phyloP scores from a whole-genome alignment of 2,113 vertebrate species.

The Macquaria australasica region DNA sequence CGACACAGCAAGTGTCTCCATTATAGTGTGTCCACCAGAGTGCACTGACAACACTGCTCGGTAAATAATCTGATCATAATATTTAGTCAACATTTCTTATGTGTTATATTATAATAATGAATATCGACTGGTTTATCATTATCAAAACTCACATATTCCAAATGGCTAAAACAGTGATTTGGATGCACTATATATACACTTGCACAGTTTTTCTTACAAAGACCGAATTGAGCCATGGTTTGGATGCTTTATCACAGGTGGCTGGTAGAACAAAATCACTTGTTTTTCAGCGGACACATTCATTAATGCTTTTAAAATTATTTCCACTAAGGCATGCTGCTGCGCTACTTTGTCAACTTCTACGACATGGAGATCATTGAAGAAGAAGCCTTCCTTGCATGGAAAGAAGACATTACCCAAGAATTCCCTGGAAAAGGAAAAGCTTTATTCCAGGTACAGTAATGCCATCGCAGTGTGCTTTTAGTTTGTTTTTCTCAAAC shows the following conservation, averaged over 20 bases:
- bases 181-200: too few relatives aligned
- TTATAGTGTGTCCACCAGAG: not conserved
- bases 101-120: too few relatives aligned
- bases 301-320: not conserved
- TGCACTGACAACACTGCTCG: not conserved
- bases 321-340: constrained; percentile 91
- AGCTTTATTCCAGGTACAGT: constrained; percentile 97
- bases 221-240: not conserved
- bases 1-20: too few relatives aligned
- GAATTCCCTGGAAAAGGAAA: constrained; percentile 99
- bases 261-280: not conserved
- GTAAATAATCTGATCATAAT: too few relatives aligned
- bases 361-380: constrained; percentile 99
- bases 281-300: not conserved
- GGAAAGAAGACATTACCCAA: constrained; percentile 99
- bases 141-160: too few relatives aligned
- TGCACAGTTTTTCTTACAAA: too few relatives aligned
- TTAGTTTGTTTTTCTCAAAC: not conserved
- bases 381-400: constrained; percentile 99
- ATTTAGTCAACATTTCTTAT: too few relatives aligned
- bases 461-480: not conserved
- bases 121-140: too few relatives aligned
- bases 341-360: constrained; percentile 98
- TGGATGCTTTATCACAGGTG: not conserved
- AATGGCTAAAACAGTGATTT: too few relatives aligned